Conservation (phyloP, 2,113 vertebrate genomes). For the Telmatochromis sp. region DNA sequence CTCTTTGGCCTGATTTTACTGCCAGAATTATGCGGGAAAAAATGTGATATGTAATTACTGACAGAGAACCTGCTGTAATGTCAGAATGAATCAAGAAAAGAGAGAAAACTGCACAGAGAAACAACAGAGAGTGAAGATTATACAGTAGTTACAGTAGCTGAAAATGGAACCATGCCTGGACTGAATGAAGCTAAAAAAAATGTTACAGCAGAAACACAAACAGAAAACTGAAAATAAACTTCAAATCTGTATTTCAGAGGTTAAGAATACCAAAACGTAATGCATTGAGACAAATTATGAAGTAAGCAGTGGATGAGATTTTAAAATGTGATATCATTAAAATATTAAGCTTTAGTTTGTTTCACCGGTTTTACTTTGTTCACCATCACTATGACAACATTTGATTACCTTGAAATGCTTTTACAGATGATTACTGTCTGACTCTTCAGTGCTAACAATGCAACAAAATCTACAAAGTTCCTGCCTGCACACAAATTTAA, state of each 20-base stretch:
- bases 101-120: not conserved
- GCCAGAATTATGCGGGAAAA: not conserved
- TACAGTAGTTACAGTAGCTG: not conserved
- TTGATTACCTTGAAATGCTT: not conserved
- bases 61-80: slow-evolving; percentile 10
- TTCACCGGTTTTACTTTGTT: not conserved
- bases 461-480: not conserved
- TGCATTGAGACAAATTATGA: not conserved
- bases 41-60: slow-evolving; percentile 21
- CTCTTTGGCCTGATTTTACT: not conserved
- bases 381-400: not conserved
- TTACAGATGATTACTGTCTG: not conserved
- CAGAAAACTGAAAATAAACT: not conserved
- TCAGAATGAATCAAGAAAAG: not conserved
- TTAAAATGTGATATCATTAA: not conserved
- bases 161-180: not conserved
- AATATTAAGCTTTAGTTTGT: not conserved
- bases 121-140: not conserved
- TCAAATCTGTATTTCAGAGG: not conserved
- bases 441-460: not conserved
- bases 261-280: not conserved
- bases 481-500: not conserved
- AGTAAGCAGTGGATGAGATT: not conserved
- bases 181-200: not conserved
- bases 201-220: not conserved